Percentiles rank a stretch among this genome's conserved stretches.
Conservation (phyloP, 1,140 invertebrate genomes). For the Ctenoplectra terminalis region DNA sequence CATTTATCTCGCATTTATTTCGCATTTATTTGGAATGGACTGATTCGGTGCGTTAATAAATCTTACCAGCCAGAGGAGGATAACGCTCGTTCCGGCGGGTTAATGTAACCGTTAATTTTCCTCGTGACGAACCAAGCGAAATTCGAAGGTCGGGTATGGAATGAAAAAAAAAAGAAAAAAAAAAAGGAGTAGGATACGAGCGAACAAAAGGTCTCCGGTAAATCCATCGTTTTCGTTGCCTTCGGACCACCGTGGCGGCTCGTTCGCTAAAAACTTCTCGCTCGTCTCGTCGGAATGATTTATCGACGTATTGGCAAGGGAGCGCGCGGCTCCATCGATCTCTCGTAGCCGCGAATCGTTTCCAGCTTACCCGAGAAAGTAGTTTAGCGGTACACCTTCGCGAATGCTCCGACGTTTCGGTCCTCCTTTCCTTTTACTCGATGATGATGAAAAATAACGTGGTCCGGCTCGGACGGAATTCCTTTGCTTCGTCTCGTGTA, state of each 20-base stretch:
- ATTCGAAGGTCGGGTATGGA: not conserved
- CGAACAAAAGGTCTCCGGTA: constrained; percentile 31
- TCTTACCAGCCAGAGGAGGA: not conserved
- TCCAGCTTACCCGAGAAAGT: constrained; percentile 49
- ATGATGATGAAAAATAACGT: constrained; percentile 16
- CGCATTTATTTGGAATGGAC: too few species aligned
- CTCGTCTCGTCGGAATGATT: constrained; percentile 61
- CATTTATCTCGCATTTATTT: too few species aligned
- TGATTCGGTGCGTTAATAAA: too few species aligned
- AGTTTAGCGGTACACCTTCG: constrained; percentile 21
- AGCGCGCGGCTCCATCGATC: constrained; percentile 56
- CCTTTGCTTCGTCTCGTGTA: not conserved
- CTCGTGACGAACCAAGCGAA: constrained; percentile 12
- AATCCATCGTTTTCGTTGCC: constrained; percentile 57
- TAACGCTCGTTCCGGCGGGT: not conserved
- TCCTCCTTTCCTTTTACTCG: not conserved
- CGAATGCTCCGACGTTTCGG: constrained; percentile 1
- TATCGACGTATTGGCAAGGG: constrained; percentile 64
- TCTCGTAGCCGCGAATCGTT: constrained; percentile 51
- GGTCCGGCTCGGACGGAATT: not conserved
- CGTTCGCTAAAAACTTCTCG: constrained; percentile 59
- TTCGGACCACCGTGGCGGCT: constrained; percentile 53
- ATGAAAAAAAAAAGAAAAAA: not conserved
- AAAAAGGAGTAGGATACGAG: constrained; percentile 13
- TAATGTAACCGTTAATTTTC: constrained; percentile 34